Conservation (phyloP, 2,113 vertebrate species). For the Eptesicus fuscus region DNA sequence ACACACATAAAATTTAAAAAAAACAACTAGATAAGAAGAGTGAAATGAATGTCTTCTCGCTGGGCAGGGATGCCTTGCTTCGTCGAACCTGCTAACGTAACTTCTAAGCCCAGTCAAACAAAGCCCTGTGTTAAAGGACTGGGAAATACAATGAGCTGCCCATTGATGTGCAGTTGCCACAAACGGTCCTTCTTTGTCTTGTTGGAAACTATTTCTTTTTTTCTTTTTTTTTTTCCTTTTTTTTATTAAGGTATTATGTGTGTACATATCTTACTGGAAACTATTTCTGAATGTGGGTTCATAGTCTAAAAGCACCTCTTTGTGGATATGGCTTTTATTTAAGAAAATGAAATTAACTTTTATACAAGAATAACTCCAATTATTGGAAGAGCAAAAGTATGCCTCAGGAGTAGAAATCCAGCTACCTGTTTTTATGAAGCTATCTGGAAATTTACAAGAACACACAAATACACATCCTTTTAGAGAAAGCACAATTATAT, state of each 20-base stretch:
- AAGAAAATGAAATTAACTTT: background rate
- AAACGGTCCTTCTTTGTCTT: background rate
- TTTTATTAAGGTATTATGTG: too few species aligned
- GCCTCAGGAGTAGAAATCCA: background rate
- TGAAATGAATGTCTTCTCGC: background rate
- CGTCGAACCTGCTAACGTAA: background rate
- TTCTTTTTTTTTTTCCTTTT: too few species aligned
- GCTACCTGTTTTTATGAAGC: constrained; percentile 25
- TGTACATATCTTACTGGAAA: too few species aligned
- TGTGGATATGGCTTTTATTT: background rate
- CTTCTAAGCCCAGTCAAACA: background rate
- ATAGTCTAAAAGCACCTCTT: background rate
- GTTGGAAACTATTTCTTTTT: background rate
- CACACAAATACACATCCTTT: background rate
- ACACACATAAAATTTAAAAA: background rate
- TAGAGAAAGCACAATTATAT: background rate
- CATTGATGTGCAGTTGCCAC: background rate
- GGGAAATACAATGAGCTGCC: background rate
- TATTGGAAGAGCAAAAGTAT: background rate
- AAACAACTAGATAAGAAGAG: background rate
- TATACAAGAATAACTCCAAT: background rate
- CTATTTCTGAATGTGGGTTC: background rate
- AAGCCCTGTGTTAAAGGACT: background rate
- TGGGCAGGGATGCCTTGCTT: background rate
- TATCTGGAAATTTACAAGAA: background rate